Evolutionary conservation across 2,888 invertebrate genomes (phyloP), one percentile per base, ranked within the genome.

Genomic region (Rosalia funebris): DNA sequence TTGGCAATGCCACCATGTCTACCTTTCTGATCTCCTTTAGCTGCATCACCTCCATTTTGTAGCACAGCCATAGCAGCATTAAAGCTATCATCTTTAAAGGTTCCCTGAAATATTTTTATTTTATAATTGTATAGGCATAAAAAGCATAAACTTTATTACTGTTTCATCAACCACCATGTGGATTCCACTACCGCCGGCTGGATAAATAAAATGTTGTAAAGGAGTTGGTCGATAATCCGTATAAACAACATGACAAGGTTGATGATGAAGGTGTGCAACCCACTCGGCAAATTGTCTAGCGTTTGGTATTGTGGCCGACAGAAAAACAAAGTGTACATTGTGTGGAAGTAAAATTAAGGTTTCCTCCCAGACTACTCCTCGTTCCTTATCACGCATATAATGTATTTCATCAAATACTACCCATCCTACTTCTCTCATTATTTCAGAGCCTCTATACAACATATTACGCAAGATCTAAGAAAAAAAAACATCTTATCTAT

Each of bases 351-450:
- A 85, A 75, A 99, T 99, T 31, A 99, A 86, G 0, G 98, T 98
- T 84, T 99, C 99, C 85, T 98, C 97, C 99, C 99, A 99, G 0
- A 99, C 98, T 5, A 99, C 98, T 48, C 99, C 99, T 77, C 99
- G 87, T 80, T 99, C 98, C 83, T 98, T 98, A 79, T 99, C 98
- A 74, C 99, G 88, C 99, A 99, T 99, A 80, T 99, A 99, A 83
- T 99, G 99, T 74, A 99, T 99, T 84, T 99, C 99, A 79, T 99
- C 99, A 83, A 99, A 99, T 53, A 99, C 87, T 1, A 99, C 99
- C 99, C 99, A 99, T 47, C 98, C 98, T 0, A 99, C 98, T 87
- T 99, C 99, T 60, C 98, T 87, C 93, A 98, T 98, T 15, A 99
- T 91, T 85, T 99, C 98, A 34, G 97, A 97, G 46, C 99, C 99